A percentile compares a stretch with the other conserved stretches of the same genome.
phyloP scores from a whole-genome alignment of 2,888 invertebrate genomes.

The Drosophila macrospina region DNA sequence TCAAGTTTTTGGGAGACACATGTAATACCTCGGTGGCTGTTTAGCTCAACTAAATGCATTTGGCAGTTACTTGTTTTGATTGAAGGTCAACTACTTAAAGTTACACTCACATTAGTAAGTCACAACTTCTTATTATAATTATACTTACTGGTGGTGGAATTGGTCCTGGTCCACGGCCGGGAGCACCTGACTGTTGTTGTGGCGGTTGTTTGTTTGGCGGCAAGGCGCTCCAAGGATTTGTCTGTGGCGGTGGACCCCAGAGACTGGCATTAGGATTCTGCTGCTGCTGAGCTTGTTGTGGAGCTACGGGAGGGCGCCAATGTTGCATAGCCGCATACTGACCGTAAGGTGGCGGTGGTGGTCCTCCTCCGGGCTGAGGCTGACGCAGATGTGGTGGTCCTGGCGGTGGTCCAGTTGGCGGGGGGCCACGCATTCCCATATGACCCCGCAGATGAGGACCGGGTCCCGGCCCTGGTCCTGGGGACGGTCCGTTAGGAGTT shows the following conservation, averaged over 20 bases:
- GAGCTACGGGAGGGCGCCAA: slow-evolving; percentile 79
- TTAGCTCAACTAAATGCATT: no score
- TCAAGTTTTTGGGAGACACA: no score
- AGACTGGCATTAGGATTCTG: slow-evolving; percentile 85
- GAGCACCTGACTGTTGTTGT: slow-evolving; percentile 63
- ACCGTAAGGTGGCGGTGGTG: slow-evolving; percentile 74
- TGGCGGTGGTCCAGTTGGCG: slow-evolving; percentile 70
- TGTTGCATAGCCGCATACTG: slow-evolving; percentile 85
- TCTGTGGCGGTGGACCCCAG: slow-evolving; percentile 85
- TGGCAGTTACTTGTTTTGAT: no score
- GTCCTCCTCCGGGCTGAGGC: slow-evolving; percentile 54
- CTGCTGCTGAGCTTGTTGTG: slow-evolving; percentile 70
- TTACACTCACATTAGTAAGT: no score
- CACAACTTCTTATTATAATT: neutral
- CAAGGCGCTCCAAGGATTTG: slow-evolving; percentile 84
- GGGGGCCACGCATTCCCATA: slow-evolving; percentile 78
- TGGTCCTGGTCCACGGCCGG: slow-evolving; percentile 67
- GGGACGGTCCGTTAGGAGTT: slow-evolving; percentile 64
- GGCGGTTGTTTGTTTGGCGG: slow-evolving; percentile 80
- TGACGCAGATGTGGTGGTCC: slow-evolving; percentile 81
- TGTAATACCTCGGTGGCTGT: no score
- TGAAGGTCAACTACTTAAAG: no score
- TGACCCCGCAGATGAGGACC: slow-evolving; percentile 65
- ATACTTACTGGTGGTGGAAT: slow-evolving; percentile 62
- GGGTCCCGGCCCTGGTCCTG: slow-evolving; percentile 69